Percentiles rank a stretch among this genome's conserved stretches.
Evolutionary conservation across 2,113 vertebrate species (phyloP).

Genomic region (Takifugu flavidus): DNA sequence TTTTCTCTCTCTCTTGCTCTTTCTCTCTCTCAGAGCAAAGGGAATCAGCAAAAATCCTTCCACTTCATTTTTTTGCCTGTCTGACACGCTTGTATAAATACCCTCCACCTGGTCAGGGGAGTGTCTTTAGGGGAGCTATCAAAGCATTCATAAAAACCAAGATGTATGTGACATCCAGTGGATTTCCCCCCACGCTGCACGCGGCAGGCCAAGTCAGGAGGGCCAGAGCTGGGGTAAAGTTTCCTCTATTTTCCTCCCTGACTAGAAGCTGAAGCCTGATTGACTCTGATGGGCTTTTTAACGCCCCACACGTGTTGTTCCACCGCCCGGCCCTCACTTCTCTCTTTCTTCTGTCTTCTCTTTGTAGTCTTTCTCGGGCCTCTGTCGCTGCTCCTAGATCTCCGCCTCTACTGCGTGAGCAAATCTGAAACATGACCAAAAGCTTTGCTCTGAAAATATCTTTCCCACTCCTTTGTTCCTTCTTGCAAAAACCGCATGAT

Average conservation of each 20-base stretch:
- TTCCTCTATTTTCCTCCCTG: conserved; percentile 60
- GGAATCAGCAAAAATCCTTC: conserved; percentile 62
- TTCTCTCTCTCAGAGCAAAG: conserved; percentile 36
- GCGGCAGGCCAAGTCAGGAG: conserved; percentile 60
- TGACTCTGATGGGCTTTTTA: conserved; percentile 74
- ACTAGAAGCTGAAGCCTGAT: conserved; percentile 68
- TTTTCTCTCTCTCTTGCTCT: conserved; percentile 24
- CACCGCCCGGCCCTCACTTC: conserved; percentile 33
- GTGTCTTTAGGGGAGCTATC: conserved; percentile 71
- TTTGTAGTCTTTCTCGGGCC: conserved; percentile 41
- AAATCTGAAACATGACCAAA: conserved; percentile 42
- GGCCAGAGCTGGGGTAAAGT: conserved; percentile 63
- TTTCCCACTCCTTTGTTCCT: conserved; percentile 39
- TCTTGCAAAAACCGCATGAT: conserved; percentile 40
- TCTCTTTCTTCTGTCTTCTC: conserved; percentile 61
- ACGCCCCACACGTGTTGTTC: conserved; percentile 70
- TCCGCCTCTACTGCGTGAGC: conserved; percentile 40
- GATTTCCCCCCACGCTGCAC: conserved; percentile 56
- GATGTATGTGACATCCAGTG: conserved; percentile 74
- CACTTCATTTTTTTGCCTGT: conserved; percentile 55
- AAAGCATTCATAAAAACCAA: conserved; percentile 77
- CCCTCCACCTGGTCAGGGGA: conserved; percentile 71
- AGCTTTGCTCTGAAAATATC: conserved; percentile 37
- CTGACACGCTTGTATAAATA: conserved; percentile 71
- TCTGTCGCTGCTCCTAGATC: conserved; percentile 21